Evolutionary conservation across 2,888 invertebrate species (phyloP), one percentile per base, ranked within the genome.

Genomic region (Ptilodon capucinus): DNA sequence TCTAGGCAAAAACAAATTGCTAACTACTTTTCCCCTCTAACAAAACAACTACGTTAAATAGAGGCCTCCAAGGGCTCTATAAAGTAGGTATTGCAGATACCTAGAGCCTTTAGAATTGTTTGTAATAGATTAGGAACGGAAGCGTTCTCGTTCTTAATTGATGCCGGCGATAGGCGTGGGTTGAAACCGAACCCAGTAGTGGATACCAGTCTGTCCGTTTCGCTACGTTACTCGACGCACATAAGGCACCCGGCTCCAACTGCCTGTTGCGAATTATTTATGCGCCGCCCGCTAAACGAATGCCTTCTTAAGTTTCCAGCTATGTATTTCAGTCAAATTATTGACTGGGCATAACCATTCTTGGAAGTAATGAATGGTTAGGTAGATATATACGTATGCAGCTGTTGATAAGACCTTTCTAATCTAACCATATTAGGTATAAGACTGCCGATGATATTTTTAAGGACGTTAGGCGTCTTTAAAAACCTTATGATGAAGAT

Each of bases 141-240:
- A 79, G 78, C 71, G 66, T 67, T 62, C 58, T 69, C 68, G 65
- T 71, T 64, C 63, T 70, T 77, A 79, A 81, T 83, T 76, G 74
- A 76, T n/a, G 70, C 65, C 58, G 67, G 61, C 62, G 69, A 68
- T 71, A 75, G 77, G 82, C 77, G 84, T 84, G 78, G 83, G 82
- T 51, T 61, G 56, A 43, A 57, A 54, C 52, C 42, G 54, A 62
- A 63, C 50, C 47, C 35, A 54, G 47, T 68, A n/a, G n/a, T n/a
- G n/a, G n/a, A n/a, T n/a, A 69, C 63, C 58, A 65, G 57, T 66
- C 57, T 59, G 57, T 57, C 60, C 66, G 81, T 83, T 81, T 77
- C 71, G 76, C 79, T 70, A 76, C 74, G 76, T 78, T 80, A 70
- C 64, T 59, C 66, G 62, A 54, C 68, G 72, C 67, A 72, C 71